Evolutionary conservation across 2,113 vertebrate genomes (phyloP), one percentile per base, ranked within the genome.

Genomic region (Poeciliopsis retropinna): DNA sequence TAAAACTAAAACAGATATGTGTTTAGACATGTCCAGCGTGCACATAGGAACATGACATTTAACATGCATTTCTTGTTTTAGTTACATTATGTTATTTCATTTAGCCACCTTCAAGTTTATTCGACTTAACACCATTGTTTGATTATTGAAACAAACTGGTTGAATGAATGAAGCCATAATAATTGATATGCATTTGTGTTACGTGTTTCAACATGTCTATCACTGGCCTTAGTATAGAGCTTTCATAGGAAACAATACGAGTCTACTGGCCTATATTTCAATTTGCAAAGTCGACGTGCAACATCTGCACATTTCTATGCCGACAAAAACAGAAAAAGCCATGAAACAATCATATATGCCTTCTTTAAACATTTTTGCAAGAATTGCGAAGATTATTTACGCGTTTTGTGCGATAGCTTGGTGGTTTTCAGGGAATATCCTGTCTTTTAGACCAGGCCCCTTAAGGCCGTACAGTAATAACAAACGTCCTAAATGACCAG

Each of bases 381-480:
- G 10, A 5, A 27, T 44, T 30, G 31, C 22, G 15, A 28, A 17
- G 41, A 34, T 32, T 6, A 30, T 68, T 64, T 64, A 0, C 39
- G 17, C 17, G 10, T 73, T 71, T 72, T 27, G 25, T 41, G 12
- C 12, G 6, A 5, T 64, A n/a, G 19, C 47, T 81, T 60, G 8
- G 5, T 75, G 64, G 57, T 79, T 57, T 74, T 74, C 22, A 31
- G 37, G 69, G 1, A 60, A 78, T 70, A 84, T 75, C 83, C 84
- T 78, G 80, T 66, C 27, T 61, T 75, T 1, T 57, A 22, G 22
- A 2, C 51, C 41, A 75, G 91, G 92, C 88, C 90, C 87, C 88
- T 93, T 92, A 93, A 93, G 92, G 92, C 34, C 87, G 92, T 81
- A 82, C 87, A 27, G 85, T 63, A 73, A 91, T 79, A 93, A 91